phyloP scores from a whole-genome alignment of 2,113 vertebrate genomes.

The Catagonus wagneri region DNA sequence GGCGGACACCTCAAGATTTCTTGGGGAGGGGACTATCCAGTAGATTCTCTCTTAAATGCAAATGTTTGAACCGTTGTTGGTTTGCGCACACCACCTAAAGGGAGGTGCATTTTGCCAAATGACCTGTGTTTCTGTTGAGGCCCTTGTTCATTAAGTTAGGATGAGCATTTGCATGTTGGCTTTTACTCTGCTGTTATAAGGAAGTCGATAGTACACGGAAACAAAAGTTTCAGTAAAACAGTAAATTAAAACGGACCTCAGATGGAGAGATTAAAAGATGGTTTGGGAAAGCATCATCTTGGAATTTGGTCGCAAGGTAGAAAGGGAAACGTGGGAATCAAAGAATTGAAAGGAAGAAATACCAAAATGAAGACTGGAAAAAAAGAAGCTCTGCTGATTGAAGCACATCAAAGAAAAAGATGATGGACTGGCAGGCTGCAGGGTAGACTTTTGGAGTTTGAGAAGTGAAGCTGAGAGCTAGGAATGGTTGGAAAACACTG shows the following conservation, averaged over 20 bases:
- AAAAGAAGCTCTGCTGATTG: neutral
- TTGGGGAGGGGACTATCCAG: neutral
- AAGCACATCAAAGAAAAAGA: neutral
- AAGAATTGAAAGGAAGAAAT: neutral
- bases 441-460: neutral
- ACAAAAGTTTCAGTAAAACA: neutral
- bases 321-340: neutral
- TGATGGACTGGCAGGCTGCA: neutral
- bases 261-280: neutral
- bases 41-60: neutral
- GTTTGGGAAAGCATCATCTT: neutral
- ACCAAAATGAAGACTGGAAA: neutral
- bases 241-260: neutral
- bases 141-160: neutral
- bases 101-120: neutral
- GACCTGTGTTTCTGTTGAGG: neutral
- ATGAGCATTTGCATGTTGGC: neutral
- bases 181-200: neutral
- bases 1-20: neutral
- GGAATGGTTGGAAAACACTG: neutral
- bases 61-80: neutral
- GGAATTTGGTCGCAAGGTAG: neutral
- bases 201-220: neutral
- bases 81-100: neutral
- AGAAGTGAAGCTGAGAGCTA: neutral